phyloP scores from a whole-genome alignment of 2,888 invertebrate genomes.

The Volucella zonaria region DNA sequence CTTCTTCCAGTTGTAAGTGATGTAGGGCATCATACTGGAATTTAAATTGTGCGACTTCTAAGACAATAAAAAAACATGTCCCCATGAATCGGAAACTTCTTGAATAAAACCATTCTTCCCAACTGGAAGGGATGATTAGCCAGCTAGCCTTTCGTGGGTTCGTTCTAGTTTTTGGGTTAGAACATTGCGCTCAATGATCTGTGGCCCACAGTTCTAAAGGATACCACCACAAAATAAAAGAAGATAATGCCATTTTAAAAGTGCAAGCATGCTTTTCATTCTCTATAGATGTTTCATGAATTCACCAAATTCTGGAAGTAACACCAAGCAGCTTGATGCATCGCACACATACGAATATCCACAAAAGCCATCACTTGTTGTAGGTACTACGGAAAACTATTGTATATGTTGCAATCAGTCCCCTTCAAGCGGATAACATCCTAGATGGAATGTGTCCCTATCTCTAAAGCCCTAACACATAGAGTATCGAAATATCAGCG shows the following conservation, averaged over 20 bases:
- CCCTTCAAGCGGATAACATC: conserved; percentile 28
- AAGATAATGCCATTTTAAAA: not conserved
- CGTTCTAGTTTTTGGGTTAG: too few species aligned
- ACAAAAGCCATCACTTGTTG: not conserved
- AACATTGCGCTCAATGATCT: too few species aligned
- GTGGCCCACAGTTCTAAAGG: too few species aligned
- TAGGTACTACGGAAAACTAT: not conserved
- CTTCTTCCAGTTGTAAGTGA: too few species aligned
- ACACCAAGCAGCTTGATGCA: not conserved
- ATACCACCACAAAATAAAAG: too few species aligned
- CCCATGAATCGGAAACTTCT: too few species aligned
- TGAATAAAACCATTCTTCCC: too few species aligned
- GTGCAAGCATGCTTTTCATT: conserved; percentile 27
- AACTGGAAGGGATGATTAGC: too few species aligned
- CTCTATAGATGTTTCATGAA: conserved; percentile 11
- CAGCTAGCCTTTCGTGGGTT: too few species aligned
- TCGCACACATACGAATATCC: not conserved
- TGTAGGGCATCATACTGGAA: too few species aligned
- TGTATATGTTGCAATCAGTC: not conserved
- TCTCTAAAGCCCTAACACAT: conserved; percentile 33
- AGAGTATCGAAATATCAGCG: not conserved
- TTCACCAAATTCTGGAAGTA: not conserved
- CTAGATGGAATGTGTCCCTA: conserved; percentile 10
- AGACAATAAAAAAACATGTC: too few species aligned
- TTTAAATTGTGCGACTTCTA: too few species aligned